A percentile compares a stretch with the other conserved stretches of the same genome.
These are phyloP conservation scores for Ariolimax columbianus DNA, from an alignment of 2,888 invertebrate genomes.

Conservation along the genomic window DNA sequence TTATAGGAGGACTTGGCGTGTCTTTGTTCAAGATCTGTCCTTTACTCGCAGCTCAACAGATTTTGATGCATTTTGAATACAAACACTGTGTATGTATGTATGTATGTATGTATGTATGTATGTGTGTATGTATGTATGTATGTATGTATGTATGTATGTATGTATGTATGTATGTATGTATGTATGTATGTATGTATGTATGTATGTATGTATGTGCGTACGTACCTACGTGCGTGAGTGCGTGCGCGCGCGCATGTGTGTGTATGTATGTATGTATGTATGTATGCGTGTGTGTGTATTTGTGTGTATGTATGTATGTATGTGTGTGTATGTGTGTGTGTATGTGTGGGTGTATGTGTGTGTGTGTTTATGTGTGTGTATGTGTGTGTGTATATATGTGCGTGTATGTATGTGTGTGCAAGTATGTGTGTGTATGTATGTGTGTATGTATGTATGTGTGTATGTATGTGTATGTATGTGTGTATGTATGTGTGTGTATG, in stretches of 20 bases:
- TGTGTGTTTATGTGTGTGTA: background rate
- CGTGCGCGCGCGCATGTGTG: background rate
- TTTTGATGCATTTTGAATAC: background rate
- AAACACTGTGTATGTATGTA: slow-evolving; percentile 21
- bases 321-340: background rate
- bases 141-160: slow-evolving; percentile 10
- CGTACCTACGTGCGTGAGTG: too few species aligned
- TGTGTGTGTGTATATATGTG: background rate
- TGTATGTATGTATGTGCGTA: background rate
- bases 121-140: slow-evolving; percentile 28
- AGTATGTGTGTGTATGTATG: background rate
- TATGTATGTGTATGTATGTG: background rate
- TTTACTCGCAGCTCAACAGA: too few species aligned
- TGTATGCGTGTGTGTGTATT: background rate
- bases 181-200: background rate
- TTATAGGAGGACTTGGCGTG: too few species aligned
- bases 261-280: background rate
- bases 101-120: slow-evolving; percentile 29
- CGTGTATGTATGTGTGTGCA: background rate
- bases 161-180: background rate
- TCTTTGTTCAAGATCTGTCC: too few species aligned
- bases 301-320: background rate
- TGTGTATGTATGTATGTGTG: background rate
- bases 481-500: background rate
- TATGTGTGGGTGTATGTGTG: background rate